Evolutionary conservation across 2,888 invertebrate species (phyloP).

Genomic region (Abscondita cerata): DNA sequence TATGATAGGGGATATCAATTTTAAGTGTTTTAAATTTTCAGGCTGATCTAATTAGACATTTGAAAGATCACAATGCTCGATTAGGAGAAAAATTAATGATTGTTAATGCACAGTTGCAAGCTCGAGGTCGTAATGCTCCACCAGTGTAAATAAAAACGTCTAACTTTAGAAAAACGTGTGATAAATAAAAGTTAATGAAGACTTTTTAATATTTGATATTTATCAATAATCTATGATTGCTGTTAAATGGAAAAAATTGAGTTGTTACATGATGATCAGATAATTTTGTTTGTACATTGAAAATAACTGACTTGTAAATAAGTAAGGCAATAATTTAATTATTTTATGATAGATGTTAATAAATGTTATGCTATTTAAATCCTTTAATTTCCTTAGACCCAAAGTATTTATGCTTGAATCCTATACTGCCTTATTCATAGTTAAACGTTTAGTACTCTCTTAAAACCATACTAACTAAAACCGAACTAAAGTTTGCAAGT

Average conservation of each 20-base stretch:
- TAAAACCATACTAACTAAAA: no score
- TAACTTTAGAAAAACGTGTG: slow-evolving; percentile 6
- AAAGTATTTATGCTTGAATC: no score
- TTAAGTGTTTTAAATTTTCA: no score
- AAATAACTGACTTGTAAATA: not conserved
- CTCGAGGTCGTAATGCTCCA: slow-evolving; percentile 34
- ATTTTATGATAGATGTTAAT: not conserved
- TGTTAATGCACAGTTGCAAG: slow-evolving; percentile 62
- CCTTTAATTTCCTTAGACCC: no score
- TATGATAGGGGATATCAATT: no score
- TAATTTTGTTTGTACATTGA: not conserved
- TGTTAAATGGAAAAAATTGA: not conserved
- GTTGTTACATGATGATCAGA: not conserved
- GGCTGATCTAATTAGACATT: slow-evolving; percentile 73
- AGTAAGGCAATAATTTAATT: not conserved
- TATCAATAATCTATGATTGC: not conserved
- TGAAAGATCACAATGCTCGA: slow-evolving; percentile 71
- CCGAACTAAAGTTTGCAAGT: no score
- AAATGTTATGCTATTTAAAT: not conserved
- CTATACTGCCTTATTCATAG: no score
- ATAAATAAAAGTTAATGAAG: slow-evolving; percentile 1
- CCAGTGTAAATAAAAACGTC: slow-evolving; percentile 1
- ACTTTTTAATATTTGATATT: not conserved
- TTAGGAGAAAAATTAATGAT: slow-evolving; percentile 70
- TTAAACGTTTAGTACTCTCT: no score